Evolutionary conservation across 2,888 invertebrate genomes (phyloP), one percentile per base, ranked within the genome.

Genomic region (Saturnia japonica): DNA sequence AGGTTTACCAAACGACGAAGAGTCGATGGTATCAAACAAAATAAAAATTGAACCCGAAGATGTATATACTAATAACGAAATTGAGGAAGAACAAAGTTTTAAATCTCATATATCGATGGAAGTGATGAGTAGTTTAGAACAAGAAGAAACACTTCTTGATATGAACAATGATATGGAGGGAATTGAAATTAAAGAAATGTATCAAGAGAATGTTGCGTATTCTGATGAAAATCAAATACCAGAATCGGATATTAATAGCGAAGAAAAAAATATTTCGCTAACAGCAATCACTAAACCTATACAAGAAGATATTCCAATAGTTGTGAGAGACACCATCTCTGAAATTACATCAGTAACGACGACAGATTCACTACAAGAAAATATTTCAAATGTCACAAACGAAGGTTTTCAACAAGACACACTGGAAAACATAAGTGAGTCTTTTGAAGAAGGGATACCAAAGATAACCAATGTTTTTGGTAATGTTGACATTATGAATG

Each of bases 381-480:
- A 64, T 14, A 60, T 28, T 1, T 28, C 57, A 6, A 51, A 51
- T 1, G 47, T 51, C 1, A 6, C 16, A 1, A 57, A 57, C 57
- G 57, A 57, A 57, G 47, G 12, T 16, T 51, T 19, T 51, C 47
- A 51, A 2, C 47, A 51, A 19, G 1, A 51, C 19, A 19, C 19
- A 51, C 6, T 19, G 57, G 54, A 60, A 22, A 54, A 19, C 54
- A 22, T 22, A 22, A 54, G 22, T 22, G 54, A 22, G n/a, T 51
- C 60, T n/a, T 22, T 25, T 51, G 62, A 60, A 28, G 70, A 72
- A 51, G 22, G 40, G 40, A 40, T 80, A 67, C 81, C 81, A 22
- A 81, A 81, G 76, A 85, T 85, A 28, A 76, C 76, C 14, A 78
- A 73, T 67, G 78, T 85, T 3, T 79, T 79, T 2, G 80, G 85